phyloP scores from a whole-genome alignment of 2,888 invertebrate genomes.

The Nomada hirtipes region DNA sequence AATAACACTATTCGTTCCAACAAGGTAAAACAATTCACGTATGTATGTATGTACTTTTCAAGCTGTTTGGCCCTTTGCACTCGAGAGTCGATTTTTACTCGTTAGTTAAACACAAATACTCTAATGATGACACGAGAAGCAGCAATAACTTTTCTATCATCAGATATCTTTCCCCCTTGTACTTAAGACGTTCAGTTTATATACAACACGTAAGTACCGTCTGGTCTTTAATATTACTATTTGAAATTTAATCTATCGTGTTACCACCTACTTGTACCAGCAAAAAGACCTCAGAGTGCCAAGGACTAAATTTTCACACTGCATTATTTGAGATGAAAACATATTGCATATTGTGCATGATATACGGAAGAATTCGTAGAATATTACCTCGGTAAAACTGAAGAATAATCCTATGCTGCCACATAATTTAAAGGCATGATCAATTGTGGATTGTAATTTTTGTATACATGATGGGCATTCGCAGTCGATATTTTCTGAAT shows the following conservation, averaged over 20 bases:
- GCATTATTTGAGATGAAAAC: conserved; percentile 1
- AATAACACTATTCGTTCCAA: conserved; percentile 44
- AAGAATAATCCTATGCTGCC: conserved; percentile 98
- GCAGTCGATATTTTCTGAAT: conserved; percentile 25
- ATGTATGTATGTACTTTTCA: conserved; percentile 9
- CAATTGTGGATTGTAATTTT: conserved; percentile 91
- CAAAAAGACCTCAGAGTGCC: no score
- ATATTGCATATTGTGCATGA: conserved; percentile 1
- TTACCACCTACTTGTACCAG: no score
- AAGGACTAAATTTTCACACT: conserved; percentile 25
- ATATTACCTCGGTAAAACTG: conserved; percentile 97
- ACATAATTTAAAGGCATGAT: conserved; percentile 94
- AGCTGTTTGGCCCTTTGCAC: no score
- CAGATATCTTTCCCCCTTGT: no score
- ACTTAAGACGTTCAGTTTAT: no score
- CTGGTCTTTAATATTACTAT: no score
- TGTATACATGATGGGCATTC: conserved; percentile 90
- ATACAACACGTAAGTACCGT: no score
- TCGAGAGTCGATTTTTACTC: no score
- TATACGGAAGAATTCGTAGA: background rate
- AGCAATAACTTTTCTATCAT: no score
- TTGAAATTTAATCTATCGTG: no score
- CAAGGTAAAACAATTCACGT: conserved; percentile 39
- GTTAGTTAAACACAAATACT: no score
- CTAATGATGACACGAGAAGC: no score